Conservation (phyloP, 2,113 vertebrate genomes). For the Callospermophilus lateralis region DNA sequence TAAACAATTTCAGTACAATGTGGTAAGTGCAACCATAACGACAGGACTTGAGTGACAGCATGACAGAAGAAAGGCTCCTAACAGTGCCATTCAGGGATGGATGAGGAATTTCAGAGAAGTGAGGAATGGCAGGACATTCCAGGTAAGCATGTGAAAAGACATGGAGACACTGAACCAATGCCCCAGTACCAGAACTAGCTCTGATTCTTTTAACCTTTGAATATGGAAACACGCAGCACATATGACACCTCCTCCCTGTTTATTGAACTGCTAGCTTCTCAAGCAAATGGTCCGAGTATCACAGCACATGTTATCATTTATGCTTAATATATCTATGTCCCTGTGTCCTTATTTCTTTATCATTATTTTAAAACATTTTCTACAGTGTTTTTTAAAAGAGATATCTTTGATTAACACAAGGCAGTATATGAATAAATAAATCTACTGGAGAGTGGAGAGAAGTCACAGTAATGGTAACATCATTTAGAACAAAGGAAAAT, state of each 20-base stretch:
- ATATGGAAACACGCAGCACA: accelerated
- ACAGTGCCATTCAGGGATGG: background rate
- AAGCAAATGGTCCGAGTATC: background rate
- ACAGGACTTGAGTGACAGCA: background rate
- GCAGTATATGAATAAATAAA: background rate
- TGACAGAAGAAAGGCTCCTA: background rate
- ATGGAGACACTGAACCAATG: background rate
- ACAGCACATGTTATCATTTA: background rate
- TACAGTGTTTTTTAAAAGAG: background rate
- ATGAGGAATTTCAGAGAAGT: background rate
- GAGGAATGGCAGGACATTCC: background rate
- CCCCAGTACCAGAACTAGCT: background rate
- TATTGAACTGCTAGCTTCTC: background rate
- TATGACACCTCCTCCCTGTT: background rate
- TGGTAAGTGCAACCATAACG: background rate
- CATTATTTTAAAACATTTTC: background rate
- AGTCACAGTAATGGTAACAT: background rate
- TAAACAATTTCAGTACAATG: background rate
- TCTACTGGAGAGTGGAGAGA: background rate
- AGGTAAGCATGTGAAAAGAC: background rate
- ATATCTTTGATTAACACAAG: background rate
- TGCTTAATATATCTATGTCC: background rate
- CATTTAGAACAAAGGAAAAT: constrained; percentile 1
- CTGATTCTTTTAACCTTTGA: background rate
- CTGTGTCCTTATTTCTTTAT: background rate